Conservation (phyloP, 2,888 invertebrate species). For the Unio pictorum region DNA sequence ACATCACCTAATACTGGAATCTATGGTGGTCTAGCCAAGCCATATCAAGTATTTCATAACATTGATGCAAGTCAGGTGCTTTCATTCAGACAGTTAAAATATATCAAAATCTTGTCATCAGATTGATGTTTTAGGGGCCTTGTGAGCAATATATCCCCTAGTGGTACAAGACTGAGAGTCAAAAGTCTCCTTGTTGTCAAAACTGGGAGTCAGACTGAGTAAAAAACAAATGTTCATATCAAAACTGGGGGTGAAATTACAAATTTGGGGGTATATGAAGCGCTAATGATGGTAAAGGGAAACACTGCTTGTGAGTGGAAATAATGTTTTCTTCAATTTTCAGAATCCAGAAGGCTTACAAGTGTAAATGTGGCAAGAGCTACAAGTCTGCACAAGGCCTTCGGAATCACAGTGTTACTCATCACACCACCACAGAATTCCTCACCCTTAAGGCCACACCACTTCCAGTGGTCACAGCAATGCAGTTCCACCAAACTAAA, state of each 20-base stretch:
- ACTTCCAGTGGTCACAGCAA: slow-evolving; percentile 5
- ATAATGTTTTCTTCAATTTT: slow-evolving; percentile 30
- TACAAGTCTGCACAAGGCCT: slow-evolving; percentile 87
- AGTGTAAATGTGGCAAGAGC: slow-evolving; percentile 88
- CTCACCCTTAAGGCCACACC: slow-evolving; percentile 15
- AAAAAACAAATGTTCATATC: too few relatives aligned
- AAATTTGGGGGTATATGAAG: too few relatives aligned
- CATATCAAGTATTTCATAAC: too few relatives aligned
- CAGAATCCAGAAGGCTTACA: slow-evolving; percentile 83
- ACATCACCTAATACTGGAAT: too few relatives aligned
- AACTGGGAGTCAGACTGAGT: too few relatives aligned
- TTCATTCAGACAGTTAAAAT: neutral
- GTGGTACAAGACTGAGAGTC: too few relatives aligned
- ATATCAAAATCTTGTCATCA: neutral
- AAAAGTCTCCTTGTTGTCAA: too few relatives aligned
- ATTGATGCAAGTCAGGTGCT: neutral
- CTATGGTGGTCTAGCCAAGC: too few relatives aligned
- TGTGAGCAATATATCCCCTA: neutral
- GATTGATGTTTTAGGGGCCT: neutral
- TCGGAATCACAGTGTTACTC: slow-evolving; percentile 79
- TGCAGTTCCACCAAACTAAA: slow-evolving; percentile 1
- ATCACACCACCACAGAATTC: slow-evolving; percentile 54
- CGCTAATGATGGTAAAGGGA: too few relatives aligned
- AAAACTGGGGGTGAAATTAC: too few relatives aligned
- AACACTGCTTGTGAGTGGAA: neutral